Evolutionary conservation across 2,113 vertebrate genomes (phyloP).

Genomic region (Salvelinus sp.): DNA sequence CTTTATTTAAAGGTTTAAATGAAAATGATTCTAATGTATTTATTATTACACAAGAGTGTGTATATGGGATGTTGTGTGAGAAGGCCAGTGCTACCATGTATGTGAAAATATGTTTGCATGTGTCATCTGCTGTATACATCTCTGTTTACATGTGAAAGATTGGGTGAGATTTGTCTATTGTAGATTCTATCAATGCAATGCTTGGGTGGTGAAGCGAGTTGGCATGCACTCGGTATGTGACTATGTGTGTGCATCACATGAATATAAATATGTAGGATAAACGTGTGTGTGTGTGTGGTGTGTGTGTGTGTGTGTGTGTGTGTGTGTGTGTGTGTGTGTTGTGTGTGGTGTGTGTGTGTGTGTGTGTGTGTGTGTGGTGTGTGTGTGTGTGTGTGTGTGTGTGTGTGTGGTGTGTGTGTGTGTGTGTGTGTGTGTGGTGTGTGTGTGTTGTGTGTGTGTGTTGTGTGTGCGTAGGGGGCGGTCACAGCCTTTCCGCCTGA

Average conservation of each 20-base stretch:
- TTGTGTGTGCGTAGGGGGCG: slow-evolving; percentile 31
- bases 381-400: slow-evolving; percentile 24
- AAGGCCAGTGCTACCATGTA: no score
- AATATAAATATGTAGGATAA: background rate
- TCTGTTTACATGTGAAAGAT: background rate
- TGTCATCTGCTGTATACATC: background rate
- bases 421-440: no score
- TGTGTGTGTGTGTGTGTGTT: slow-evolving; percentile 29
- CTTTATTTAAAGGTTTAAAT: no score
- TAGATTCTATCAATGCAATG: background rate
- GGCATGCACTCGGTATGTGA: background rate
- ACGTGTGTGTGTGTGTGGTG: slow-evolving; percentile 13
- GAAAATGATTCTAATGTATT: no score
- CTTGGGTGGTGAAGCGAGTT: background rate
- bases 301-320: slow-evolving; percentile 24
- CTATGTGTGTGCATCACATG: background rate
- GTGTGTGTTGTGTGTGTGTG: slow-evolving; percentile 26
- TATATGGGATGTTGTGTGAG: no score
- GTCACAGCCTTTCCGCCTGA: slow-evolving; percentile 62
- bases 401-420: slow-evolving; percentile 27
- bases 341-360: slow-evolving; percentile 28
- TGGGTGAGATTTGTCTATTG: background rate
- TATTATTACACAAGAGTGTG: no score
- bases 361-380: slow-evolving; percentile 36
- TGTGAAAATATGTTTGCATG: background rate